A percentile compares a stretch with the other conserved stretches of the same genome.
Conservation (phyloP, 2,113 vertebrate genomes). For the Sorex araneus region DNA sequence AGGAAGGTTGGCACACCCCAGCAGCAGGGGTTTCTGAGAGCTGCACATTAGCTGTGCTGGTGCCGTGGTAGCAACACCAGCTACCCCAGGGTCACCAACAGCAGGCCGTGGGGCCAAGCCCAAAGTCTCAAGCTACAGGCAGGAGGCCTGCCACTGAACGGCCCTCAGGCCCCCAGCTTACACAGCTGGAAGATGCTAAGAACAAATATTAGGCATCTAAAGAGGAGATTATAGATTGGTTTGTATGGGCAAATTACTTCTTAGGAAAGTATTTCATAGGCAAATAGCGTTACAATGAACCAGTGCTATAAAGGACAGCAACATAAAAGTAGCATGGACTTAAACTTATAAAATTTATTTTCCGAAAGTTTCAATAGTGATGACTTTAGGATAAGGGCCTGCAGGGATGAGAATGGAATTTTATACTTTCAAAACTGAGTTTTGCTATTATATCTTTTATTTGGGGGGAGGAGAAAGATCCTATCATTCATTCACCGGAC, state of each 20-base stretch:
- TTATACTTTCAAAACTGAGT: conserved; percentile 41
- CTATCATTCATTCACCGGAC: background rate
- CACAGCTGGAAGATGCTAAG: background rate
- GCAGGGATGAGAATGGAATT: background rate
- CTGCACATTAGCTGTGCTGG: no score
- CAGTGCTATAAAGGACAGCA: background rate
- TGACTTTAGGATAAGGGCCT: conserved; percentile 17
- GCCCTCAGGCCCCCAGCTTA: no score
- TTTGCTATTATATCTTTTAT: background rate
- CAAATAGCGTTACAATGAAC: conserved; percentile 18
- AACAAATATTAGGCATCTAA: background rate
- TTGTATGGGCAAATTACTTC: background rate
- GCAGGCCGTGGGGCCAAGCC: no score
- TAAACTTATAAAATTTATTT: background rate
- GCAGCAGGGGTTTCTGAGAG: no score
- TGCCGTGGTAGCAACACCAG: no score
- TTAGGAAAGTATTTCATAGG: conserved; percentile 49
- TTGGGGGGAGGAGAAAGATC: background rate
- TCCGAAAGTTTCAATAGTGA: conserved; percentile 12
- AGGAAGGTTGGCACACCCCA: no score
- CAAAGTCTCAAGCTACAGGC: no score
- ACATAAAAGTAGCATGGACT: background rate
- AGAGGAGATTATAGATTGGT: background rate
- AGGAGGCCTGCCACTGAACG: no score
- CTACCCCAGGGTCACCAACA: no score